Base-by-base conservation (phyloP, 2,113 vertebrate species). In the Mirounga angustirostris region DNA sequence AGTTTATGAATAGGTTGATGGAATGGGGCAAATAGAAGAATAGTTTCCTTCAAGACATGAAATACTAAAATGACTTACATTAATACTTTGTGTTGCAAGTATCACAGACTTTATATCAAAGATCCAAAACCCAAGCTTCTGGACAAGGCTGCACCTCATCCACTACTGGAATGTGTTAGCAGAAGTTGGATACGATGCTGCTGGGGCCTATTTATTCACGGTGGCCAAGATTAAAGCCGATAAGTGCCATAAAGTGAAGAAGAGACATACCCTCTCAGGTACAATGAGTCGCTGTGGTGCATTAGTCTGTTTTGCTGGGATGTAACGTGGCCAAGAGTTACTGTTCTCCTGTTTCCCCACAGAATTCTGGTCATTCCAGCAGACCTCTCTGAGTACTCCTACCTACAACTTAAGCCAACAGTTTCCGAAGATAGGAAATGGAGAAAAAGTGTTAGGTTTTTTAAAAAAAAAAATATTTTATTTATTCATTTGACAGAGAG, bases 81-180 rank as follows among this genome's bases (percentile, higher is more conserved):
- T 19, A 22, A 33, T 46, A 11, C 4, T 4, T 91, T 88, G 19
- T 96, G 65, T 95, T 88, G 33, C 46, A 67, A 98, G 97, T 43
- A 83, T 93, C 78, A 84, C 71, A 92, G 95, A 98, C 80, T 85
- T 94, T 12, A 5, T 98, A 11, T 97, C 89, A 18, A 96, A 95
- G 89, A 96, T 89, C 86, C 93, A 67, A 69, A 97, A 71, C 85
- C 73, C 40, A 2, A 97, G 96, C 71, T 96, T 96, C 81, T 96
- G 97, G 96, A 92, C 87, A 19, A 97, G 95, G 73, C 93, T 98
- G 91, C 95, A 98, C 46, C 94, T 98, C 28, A 8, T 95, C 50
- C 94, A 95, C 88, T 97, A 93, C 83, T 98, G 97, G 98, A 73
- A 90, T 8, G 46, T 95, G 0, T 81, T 98, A 18, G 54, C 21